These are phyloP conservation scores for Ophonus ardosiacus DNA, from an alignment of 2,888 invertebrate genomes.

Conservation along the genomic window DNA sequence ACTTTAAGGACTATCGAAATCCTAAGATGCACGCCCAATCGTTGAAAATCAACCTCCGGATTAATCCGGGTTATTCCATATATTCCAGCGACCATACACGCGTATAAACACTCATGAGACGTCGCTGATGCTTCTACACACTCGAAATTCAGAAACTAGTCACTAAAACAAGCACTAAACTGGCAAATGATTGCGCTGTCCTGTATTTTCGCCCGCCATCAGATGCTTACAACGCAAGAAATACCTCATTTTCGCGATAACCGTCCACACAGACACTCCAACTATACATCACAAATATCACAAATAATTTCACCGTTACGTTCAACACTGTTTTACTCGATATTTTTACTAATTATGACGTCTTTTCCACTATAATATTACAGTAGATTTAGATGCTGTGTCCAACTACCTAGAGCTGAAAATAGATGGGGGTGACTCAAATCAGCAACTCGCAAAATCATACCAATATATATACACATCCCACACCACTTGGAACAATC, in stretches of 20 bases:
- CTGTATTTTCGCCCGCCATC: conserved; percentile 76
- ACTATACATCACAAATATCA: conserved; percentile 77
- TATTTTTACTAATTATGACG: conserved; percentile 76
- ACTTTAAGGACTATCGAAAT: conserved; percentile 1
- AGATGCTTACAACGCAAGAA: conserved; percentile 75
- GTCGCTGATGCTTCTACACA: conserved; percentile 51
- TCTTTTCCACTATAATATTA: conserved; percentile 80
- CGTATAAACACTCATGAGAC: conserved; percentile 63
- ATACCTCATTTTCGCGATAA: conserved; percentile 79
- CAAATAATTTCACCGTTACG: conserved; percentile 75
- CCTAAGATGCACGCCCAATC: conserved; percentile 72
- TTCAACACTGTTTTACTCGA: conserved; percentile 76
- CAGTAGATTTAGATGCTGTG: conserved; percentile 80
- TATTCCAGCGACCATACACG: conserved; percentile 60
- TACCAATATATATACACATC: neutral
- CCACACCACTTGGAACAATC: neutral
- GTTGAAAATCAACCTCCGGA: conserved; percentile 67
- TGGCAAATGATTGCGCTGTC: conserved; percentile 73
- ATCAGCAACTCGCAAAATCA: conserved; percentile 71
- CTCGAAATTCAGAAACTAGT: conserved; percentile 64
- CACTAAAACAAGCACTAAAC: conserved; percentile 72
- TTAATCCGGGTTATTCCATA: conserved; percentile 60
- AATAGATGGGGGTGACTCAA: conserved; percentile 82
- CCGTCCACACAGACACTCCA: conserved; percentile 76
- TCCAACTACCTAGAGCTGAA: conserved; percentile 85